Conservation (phyloP, 2,797 vertebrate genomes). For the Acrossocheilus fasciatus region DNA sequence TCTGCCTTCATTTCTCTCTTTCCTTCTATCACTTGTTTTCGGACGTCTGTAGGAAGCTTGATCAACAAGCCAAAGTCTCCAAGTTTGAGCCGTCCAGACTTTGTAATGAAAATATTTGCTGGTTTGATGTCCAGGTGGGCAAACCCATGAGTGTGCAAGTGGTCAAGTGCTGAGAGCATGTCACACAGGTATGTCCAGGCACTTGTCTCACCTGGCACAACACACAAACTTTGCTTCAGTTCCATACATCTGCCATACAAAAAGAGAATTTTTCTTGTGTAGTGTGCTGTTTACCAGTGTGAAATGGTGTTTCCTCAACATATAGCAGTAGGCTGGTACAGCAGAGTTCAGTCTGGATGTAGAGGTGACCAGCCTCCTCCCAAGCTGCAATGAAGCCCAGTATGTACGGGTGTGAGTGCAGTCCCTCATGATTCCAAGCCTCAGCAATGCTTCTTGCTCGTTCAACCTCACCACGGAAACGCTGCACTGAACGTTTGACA, state of each 20-base stretch:
- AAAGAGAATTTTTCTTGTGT: not conserved
- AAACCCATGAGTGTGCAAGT: slow-evolving; percentile 84
- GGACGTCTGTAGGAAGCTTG: slow-evolving; percentile 69
- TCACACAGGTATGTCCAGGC: slow-evolving; percentile 88
- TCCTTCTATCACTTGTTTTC: slow-evolving; percentile 16
- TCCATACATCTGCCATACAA: not conserved
- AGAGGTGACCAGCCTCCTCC: slow-evolving; percentile 88
- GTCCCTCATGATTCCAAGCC: slow-evolving; percentile 85
- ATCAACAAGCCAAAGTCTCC: slow-evolving; percentile 90
- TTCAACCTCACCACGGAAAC: slow-evolving; percentile 86
- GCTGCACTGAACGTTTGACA: slow-evolving; percentile 86
- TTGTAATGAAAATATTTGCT: slow-evolving; percentile 88
- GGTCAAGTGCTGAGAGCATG: slow-evolving; percentile 84
- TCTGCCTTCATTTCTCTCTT: slow-evolving; percentile 56
- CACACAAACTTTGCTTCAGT: not conserved
- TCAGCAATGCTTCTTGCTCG: slow-evolving; percentile 83
- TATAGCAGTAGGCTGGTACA: slow-evolving; percentile 84
- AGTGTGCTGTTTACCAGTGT: slow-evolving; percentile 61
- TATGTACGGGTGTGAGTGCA: slow-evolving; percentile 86
- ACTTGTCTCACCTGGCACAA: slow-evolving; percentile 73
- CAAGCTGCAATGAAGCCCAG: slow-evolving; percentile 87
- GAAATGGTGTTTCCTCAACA: slow-evolving; percentile 81
- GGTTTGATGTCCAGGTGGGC: slow-evolving; percentile 92
- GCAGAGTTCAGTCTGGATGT: slow-evolving; percentile 92
- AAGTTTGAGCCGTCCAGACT: slow-evolving; percentile 85